Evolutionary conservation across 2,888 invertebrate species (phyloP), one percentile per base, ranked within the genome.

Genomic region (Troglohyphantes excavatus): DNA sequence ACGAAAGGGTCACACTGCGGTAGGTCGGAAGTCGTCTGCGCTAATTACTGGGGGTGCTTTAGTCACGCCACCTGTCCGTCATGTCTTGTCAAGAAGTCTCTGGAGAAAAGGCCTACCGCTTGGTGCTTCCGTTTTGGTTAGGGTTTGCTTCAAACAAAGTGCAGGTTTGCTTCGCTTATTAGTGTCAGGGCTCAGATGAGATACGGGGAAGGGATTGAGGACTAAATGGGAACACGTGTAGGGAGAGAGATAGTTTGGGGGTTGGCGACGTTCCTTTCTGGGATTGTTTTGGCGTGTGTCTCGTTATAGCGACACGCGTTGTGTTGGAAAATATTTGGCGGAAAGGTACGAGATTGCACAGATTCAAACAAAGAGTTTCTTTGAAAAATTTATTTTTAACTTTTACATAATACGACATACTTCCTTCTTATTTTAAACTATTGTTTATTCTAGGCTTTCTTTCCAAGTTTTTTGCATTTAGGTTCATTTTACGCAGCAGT

Each of bases 51-150:
- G 67, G 53, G 59, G 70, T 46, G 61, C 63, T 61, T 79, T 67
- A 65, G 83, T 84, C 83, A 84, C 73, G 73, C 61, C 72, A 21
- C 61, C 73, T 84, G 67, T 46, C 67, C 43, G 83, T 73, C 83
- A 83, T 9, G 53, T 65, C 43, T 78, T 43, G 27, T 78, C 73
- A 73, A 53, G 23, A 23, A 26, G n/a, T 73, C 26, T 26, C 7
- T n/a, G 27, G 2, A 17, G 53, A n/a, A 13, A 19, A 13, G 39
- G 70, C 33, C 19, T n/a, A 26, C 26, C 19, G 46, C 43, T 27
- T 53, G 26, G 23, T 9, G 27, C 27, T 53, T 53, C 27, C 53
- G 59, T 73, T 39, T 70, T 33, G 13, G 33, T 11, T 1, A 13
- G 13, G 23, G 19, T 33, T 70, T 39, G 13, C 53, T 23, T 23